These are phyloP conservation scores for Acanthurus tractus DNA, from an alignment of 2,797 vertebrate species.

Conservation along the genomic window DNA sequence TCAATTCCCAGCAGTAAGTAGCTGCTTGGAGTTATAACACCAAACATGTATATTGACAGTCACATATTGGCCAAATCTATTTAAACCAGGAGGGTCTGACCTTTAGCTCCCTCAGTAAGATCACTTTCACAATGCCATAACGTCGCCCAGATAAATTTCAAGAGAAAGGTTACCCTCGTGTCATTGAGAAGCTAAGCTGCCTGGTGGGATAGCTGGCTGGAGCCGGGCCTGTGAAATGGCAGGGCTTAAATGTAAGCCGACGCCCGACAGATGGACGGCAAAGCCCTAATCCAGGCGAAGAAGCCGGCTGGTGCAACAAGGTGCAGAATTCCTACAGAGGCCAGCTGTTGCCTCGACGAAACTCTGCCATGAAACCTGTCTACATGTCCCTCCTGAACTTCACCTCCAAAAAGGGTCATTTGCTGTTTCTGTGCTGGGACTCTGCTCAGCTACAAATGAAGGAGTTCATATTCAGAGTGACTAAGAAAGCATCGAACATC, in stretches of 20 bases:
- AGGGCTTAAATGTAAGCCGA: constrained; percentile 83
- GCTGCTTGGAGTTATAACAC: not conserved
- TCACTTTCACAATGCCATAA: constrained; percentile 53
- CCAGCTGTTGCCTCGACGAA: constrained; percentile 74
- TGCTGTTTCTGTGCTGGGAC: constrained; percentile 26
- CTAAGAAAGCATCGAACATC: not conserved
- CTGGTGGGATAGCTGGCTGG: constrained; percentile 65
- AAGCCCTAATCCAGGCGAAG: constrained; percentile 82
- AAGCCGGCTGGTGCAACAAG: constrained; percentile 77
- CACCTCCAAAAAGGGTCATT: constrained; percentile 46
- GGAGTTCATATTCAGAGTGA: not conserved
- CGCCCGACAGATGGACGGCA: constrained; percentile 83
- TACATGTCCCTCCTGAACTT: constrained; percentile 58
- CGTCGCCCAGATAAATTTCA: constrained; percentile 58
- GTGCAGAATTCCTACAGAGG: constrained; percentile 76
- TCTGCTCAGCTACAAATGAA: not conserved
- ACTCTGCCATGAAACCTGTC: constrained; percentile 50
- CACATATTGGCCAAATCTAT: constrained; percentile 53
- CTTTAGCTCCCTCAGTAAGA: constrained; percentile 57
- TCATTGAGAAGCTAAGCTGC: constrained; percentile 76
- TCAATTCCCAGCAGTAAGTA: constrained; percentile 21
- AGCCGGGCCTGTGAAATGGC: constrained; percentile 77
- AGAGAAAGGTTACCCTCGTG: constrained; percentile 75
- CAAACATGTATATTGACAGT: constrained; percentile 29
- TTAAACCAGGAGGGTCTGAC: constrained; percentile 54